phyloP scores from a whole-genome alignment of 2,797 vertebrate species.

The Enteromius treurensis region DNA sequence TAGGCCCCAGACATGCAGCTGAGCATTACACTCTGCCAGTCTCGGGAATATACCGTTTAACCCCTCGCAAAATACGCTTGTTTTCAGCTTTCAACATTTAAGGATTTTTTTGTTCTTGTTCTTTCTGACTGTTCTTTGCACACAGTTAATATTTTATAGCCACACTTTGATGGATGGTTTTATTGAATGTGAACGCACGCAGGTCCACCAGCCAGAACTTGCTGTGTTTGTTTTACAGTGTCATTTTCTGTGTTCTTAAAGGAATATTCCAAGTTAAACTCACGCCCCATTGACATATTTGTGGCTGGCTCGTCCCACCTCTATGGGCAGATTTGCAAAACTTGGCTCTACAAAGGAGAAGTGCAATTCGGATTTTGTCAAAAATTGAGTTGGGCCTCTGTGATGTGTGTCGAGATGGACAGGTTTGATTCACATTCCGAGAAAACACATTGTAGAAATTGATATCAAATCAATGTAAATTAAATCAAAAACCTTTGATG shows the following conservation, averaged over 20 bases:
- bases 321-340: neutral
- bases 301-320: neutral
- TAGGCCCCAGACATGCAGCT: conserved; percentile 61
- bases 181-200: neutral
- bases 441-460: neutral
- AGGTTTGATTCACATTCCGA: neutral
- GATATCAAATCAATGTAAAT: neutral
- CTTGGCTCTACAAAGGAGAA: neutral
- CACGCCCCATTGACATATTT: conserved; percentile 26
- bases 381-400: neutral
- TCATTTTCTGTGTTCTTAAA: neutral
- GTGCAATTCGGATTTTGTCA: neutral
- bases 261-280: conserved; percentile 8
- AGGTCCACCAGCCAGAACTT: conserved; percentile 27
- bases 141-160: neutral
- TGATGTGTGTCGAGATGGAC: neutral
- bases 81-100: neutral
- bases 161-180: neutral
- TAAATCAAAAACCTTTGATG: neutral
- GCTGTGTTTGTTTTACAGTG: conserved; percentile 17
- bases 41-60: conserved; percentile 57
- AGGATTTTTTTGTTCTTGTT: neutral
- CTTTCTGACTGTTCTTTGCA: neutral
- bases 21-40: conserved; percentile 57
- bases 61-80: conserved; percentile 34